Base-by-base conservation (phyloP, 2,113 vertebrate species). In the Perca schrenkii region DNA sequence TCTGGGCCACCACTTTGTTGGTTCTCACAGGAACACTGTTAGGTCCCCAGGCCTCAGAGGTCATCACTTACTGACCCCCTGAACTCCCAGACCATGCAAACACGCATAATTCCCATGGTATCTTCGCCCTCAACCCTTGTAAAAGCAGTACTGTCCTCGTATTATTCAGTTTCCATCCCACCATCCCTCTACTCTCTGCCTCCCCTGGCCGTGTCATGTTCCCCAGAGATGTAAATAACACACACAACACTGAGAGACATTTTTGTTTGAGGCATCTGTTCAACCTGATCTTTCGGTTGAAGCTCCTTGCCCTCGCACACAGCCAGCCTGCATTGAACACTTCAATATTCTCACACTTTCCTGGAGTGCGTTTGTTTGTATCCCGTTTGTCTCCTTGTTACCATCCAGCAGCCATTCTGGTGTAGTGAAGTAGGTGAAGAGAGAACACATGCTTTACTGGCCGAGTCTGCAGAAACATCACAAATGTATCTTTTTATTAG, bases 11-110 rank as follows among this genome's bases (percentile, higher is more conserved):
- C 36, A 8, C 40, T 78, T 91, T 88, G 75, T 89, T 83, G 66
- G 82, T 90, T 93, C 93, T 92, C 91, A 90, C 74, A 89, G 69
- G 77, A 90, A 88, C 58, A 71, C 43, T 25, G 60, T 77, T 71
- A 71, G 69, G 7, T 53, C 82, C 77, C 69, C n/a, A 70, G 82
- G 80, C 69, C 90, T 77, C 85, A 60, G 58, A 77, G 80, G 67
- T 82, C 86, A 68, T 57, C 60, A 22, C 68, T 71, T 21, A 54
- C 46, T 81, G 86, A 89, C 82, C 89, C 63, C 12, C 14, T 74
- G 49, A 86, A 60, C 79, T 57, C 67, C 13, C 22, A 69, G 52
- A 72, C 22, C 77, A 72, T 67, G 14, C 56, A 81, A 79, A 87
- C 63, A 62, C 8, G 40, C 22, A 6, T 25, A 25, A 74, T 90